These are phyloP conservation scores for Magallana gigas DNA, from an alignment of 1,140 invertebrate species.

Conservation along the genomic window DNA sequence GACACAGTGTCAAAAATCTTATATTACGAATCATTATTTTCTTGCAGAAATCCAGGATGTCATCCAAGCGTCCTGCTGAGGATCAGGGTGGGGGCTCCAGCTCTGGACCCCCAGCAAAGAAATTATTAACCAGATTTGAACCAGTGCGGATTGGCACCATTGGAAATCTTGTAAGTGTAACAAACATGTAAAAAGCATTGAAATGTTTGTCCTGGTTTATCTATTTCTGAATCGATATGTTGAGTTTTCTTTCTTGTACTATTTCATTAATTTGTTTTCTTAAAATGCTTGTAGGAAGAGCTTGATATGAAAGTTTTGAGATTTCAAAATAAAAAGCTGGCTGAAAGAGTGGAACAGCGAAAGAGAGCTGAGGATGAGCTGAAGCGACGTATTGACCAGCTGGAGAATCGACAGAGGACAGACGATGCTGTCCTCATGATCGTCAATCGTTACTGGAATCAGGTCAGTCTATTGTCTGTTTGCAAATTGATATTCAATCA, in stretches of 20 bases:
- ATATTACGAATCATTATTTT: background rate
- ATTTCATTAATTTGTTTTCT: background rate
- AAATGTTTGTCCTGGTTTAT: background rate
- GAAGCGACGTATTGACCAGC: constrained; percentile 94
- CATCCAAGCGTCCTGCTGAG: constrained; percentile 83
- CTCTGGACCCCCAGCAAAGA: constrained; percentile 83
- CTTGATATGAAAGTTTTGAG: constrained; percentile 98
- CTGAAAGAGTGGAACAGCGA: constrained; percentile 92
- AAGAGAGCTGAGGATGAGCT: constrained; percentile 94
- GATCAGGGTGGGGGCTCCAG: constrained; percentile 80
- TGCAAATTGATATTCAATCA: too few species aligned
- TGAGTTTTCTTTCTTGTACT: background rate
- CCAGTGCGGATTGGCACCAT: constrained; percentile 94
- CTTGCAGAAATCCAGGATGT: constrained; percentile 58
- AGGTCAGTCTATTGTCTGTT: constrained; percentile 64
- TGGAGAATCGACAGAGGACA: constrained; percentile 97
- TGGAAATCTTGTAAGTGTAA: constrained; percentile 85
- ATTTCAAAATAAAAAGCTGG: constrained; percentile 98
- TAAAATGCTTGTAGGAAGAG: constrained; percentile 84
- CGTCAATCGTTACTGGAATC: constrained; percentile 97
- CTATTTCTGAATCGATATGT: background rate
- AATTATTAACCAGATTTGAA: constrained; percentile 91
- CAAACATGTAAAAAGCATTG: too few species aligned
- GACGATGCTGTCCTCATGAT: constrained; percentile 98
- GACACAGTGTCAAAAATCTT: too few species aligned